A percentile compares a stretch with the other conserved stretches of the same genome.
Evolutionary conservation across 92 coral and sea anemone species (phyloP).

Genomic region (Epizoanthus fatuus): DNA sequence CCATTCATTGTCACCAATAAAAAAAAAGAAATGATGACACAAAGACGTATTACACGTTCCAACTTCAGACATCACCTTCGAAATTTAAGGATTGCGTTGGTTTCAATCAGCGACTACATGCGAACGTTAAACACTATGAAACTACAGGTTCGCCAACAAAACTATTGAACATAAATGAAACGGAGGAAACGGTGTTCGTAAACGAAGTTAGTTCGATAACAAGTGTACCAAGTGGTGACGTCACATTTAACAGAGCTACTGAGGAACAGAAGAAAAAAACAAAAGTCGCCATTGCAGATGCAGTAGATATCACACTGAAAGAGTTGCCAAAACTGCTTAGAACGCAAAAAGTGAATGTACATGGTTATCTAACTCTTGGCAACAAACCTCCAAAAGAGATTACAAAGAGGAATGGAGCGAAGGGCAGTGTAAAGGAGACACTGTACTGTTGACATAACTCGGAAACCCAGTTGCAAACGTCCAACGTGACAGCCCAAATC

Average conservation of each 20-base stretch:
- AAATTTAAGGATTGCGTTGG: slow-evolving; percentile 27
- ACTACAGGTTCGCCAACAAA: slow-evolving; percentile 34
- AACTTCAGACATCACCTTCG: slow-evolving; percentile 26
- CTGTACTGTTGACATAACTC: too few relatives aligned
- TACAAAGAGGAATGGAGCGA: too few relatives aligned
- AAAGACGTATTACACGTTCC: slow-evolving; percentile 20
- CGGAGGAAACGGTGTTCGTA: neutral
- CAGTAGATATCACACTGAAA: neutral
- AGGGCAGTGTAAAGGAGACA: too few relatives aligned
- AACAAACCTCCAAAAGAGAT: too few relatives aligned
- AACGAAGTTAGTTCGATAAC: neutral
- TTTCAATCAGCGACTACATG: slow-evolving; percentile 37
- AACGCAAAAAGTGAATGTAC: too few relatives aligned
- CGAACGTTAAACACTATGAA: slow-evolving; percentile 29
- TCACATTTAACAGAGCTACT: neutral
- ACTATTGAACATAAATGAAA: slow-evolving; percentile 20
- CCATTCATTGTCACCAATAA: slow-evolving; percentile 18
- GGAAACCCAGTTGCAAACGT: too few relatives aligned
- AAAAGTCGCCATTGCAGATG: neutral
- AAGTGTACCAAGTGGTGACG: neutral
- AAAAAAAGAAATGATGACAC: slow-evolving; percentile 2
- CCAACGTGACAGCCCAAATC: too few relatives aligned
- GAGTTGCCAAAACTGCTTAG: too few relatives aligned
- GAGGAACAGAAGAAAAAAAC: neutral
- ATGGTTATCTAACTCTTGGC: too few relatives aligned